These are phyloP conservation scores for Eospalax fontanierii DNA, from an alignment of 2,797 vertebrate species.

Conservation along the genomic window DNA sequence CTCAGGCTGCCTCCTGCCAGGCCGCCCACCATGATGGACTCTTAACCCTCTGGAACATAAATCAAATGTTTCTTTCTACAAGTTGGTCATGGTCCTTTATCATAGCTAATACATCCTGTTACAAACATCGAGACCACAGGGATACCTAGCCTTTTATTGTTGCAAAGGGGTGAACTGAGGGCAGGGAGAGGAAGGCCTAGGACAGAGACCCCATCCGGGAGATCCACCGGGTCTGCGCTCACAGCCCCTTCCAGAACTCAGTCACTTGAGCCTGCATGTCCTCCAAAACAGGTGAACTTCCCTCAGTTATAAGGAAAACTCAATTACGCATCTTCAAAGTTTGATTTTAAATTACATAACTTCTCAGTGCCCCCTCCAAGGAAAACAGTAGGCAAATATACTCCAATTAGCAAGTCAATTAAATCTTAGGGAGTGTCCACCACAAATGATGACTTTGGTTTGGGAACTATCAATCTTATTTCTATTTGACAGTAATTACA, in stretches of 20 bases:
- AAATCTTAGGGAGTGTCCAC: conserved; percentile 38
- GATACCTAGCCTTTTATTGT: neutral
- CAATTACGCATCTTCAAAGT: conserved; percentile 35
- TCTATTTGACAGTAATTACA: conserved; percentile 68
- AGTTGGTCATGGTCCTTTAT: too few species aligned
- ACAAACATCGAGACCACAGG: neutral
- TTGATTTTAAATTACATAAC: conserved; percentile 39
- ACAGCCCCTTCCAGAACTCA: neutral
- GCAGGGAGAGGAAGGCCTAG: neutral
- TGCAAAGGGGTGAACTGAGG: neutral
- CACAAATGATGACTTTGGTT: conserved; percentile 47
- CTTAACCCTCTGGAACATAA: too few species aligned
- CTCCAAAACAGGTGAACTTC: conserved; percentile 13
- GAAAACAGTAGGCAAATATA: conserved; percentile 55
- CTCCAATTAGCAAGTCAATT: conserved; percentile 46
- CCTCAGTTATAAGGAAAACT: conserved; percentile 31
- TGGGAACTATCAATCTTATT: conserved; percentile 30
- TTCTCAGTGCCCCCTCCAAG: conserved; percentile 54
- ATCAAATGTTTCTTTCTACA: too few species aligned
- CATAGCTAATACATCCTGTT: too few species aligned
- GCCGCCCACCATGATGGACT: too few species aligned
- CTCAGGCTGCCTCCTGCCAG: too few species aligned
- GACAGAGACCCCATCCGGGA: conserved; percentile 26
- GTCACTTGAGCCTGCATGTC: neutral
- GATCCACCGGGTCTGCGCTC: neutral